Evolutionary conservation across 2,113 vertebrate species (phyloP), one percentile per base, ranked within the genome.

Genomic region (Laticauda laticaudata): DNA sequence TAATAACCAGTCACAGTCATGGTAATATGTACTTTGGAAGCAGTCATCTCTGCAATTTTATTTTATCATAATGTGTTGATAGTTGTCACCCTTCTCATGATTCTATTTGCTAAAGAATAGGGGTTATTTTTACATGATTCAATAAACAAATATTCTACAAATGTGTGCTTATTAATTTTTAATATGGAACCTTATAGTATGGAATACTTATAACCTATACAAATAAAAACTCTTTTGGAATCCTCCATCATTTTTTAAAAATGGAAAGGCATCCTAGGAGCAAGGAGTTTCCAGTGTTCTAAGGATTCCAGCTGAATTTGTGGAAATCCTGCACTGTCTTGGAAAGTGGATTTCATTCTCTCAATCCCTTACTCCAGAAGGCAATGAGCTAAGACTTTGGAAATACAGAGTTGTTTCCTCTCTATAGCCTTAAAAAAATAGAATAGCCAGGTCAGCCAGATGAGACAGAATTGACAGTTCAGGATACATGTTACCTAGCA

Each of bases 291-390:
- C 39, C 39, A 20, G n/a, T 75, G 69, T 10, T 61, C 59, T 26
- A 61, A 26, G 59, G 23, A 85, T 94, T 94, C n/a, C 92, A 7
- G 26, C 87, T 75, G 20, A 26, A 56, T 12, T 94, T 94, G 59
- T 61, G 2, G 57, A 9, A 69, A 69, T 69, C 45, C 39, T 85
- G 14, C 39, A 45, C 29, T 69, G 10, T 12, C 23, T 29, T 23
- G 21, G 21, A 57, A 29, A 86, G 53, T 43, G n/a, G 24, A 51
- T 23, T 15, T 43, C 14, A 4, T 26, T 90, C 43, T 45, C 11
- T 57, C 75, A 43, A 15, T 18, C 29, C 24, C 34, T 57, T 86
- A 29, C 24, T 56, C 29, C 8, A 88, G 55, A 88, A 20, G 54
- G 24, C 45, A 91, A 2, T 57, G n/a, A 75, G n/a, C n/a, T 75